Evolutionary conservation across 1,140 invertebrate species (phyloP), one percentile per base, ranked within the genome.

Genomic region (Meloidogyne exigua): DNA sequence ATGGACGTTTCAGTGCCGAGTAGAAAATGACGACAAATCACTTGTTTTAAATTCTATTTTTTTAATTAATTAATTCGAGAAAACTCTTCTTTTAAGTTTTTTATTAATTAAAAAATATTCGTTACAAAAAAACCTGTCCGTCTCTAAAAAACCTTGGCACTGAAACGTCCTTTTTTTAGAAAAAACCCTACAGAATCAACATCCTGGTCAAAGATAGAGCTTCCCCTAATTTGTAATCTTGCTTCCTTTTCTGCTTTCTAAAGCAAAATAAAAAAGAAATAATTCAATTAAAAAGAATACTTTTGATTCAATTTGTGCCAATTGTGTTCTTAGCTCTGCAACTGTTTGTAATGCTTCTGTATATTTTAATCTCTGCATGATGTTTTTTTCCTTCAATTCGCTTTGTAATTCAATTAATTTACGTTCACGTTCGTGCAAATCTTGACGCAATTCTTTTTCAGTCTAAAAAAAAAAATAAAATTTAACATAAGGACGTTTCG

Each of bases 271-370:
- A 23, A 68, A 21, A 44, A 28, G 39, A 3, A 69, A 23, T 13
- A 12, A 32, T n/a, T 42, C 9, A 26, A 28, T 68, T 68, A 39
- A 63, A 70, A 67, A 79, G 77, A 84, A 89, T 23, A 94, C 94
- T 91, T 95, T 95, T 76, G 94, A 91, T 89, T 98, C 95, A 75
- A 97, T 91, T 83, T 93, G 91, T 11, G 95, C 95, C 76, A 98
- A 94, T 89, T 94, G 94, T 82, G 96, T 95, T 78, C 92, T 93
- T 18, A 98, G 90, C 88, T 96, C 95, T n/a, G 94, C 95, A 65
- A 97, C 92, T 68, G 92, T 91, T 88, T 97, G 95, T 66, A 94
- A 92, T 84, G 95, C 93, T 87, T 98, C 95, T 28, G 95, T 94
- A 85, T 97, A 95, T 80, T 93, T 91, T 72, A 98, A 95, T 82